These are phyloP conservation scores for Synergus umbraculus DNA, from an alignment of 2,888 invertebrate species.

Conservation along the genomic window DNA sequence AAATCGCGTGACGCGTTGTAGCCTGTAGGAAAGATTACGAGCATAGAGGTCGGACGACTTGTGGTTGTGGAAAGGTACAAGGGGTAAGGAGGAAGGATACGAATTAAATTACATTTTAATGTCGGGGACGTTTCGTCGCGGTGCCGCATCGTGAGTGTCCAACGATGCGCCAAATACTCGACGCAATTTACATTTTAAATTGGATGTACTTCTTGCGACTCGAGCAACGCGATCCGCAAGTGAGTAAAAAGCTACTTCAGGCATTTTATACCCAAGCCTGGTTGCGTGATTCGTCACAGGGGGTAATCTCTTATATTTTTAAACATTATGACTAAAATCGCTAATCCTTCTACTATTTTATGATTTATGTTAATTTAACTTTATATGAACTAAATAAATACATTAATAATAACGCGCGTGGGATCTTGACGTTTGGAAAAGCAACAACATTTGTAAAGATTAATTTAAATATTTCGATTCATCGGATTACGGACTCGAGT, in stretches of 20 bases:
- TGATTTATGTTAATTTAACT: not conserved
- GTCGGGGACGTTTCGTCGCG: conserved; percentile 72
- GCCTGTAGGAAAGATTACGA: conserved; percentile 19
- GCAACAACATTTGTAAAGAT: conserved; percentile 8
- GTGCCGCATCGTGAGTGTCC: conserved; percentile 53
- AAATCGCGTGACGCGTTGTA: conserved; percentile 15
- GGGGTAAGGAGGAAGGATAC: conserved; percentile 55
- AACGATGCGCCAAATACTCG: conserved; percentile 71
- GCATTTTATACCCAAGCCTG: not conserved
- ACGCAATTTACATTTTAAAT: conserved; percentile 75
- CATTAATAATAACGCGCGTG: not conserved
- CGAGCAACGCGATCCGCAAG: conserved; percentile 12
- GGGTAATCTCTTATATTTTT: conserved; percentile 12
- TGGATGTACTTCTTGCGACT: conserved; percentile 67
- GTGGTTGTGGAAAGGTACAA: conserved; percentile 49
- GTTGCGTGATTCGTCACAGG: not conserved
- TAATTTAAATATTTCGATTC: conserved; percentile 16
- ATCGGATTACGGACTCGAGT: conserved; percentile 9
- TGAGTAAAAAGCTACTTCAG: conserved; percentile 24
- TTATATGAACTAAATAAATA: not conserved
- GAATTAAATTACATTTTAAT: conserved; percentile 77
- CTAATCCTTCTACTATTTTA: not conserved
- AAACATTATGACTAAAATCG: not conserved
- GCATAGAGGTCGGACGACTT: conserved; percentile 19
- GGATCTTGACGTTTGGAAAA: not conserved